Evolutionary conservation across 2,888 invertebrate genomes (phyloP).

Genomic region (Azorinus chamasolen): DNA sequence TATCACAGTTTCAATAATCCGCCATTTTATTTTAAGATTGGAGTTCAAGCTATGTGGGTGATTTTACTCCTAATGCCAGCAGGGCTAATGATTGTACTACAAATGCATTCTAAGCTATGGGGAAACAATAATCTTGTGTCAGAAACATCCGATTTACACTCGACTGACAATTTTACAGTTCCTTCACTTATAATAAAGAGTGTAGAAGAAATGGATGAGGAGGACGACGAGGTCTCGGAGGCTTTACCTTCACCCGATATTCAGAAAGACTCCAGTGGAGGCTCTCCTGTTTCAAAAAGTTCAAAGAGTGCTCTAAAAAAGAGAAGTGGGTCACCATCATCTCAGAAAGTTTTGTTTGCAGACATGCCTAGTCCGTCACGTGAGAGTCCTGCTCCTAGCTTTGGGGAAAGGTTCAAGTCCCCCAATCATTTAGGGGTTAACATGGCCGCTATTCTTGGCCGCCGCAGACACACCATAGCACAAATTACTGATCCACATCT

Average conservation of each 20-base stretch:
- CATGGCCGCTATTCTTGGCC: slow-evolving; percentile 79
- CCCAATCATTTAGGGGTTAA: slow-evolving; percentile 76
- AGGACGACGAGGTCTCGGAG: slow-evolving; percentile 52
- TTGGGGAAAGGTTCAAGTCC: slow-evolving; percentile 53
- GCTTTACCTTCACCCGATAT: slow-evolving; percentile 58
- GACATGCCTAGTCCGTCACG: slow-evolving; percentile 54
- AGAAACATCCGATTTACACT: slow-evolving; percentile 65
- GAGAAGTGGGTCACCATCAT: slow-evolving; percentile 58
- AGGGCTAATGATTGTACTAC: slow-evolving; percentile 49
- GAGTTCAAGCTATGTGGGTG: slow-evolving; percentile 64
- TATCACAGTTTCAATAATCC: slow-evolving; percentile 65
- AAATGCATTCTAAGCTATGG: slow-evolving; percentile 41
- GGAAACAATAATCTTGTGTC: slow-evolving; percentile 40
- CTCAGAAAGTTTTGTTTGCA: slow-evolving; percentile 62
- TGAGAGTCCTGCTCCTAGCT: slow-evolving; percentile 31
- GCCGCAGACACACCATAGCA: slow-evolving; percentile 81
- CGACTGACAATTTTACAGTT: slow-evolving; percentile 68
- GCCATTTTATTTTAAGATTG: slow-evolving; percentile 69
- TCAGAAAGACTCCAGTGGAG: slow-evolving; percentile 43
- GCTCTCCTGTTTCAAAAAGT: slow-evolving; percentile 46
- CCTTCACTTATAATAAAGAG: slow-evolving; percentile 69
- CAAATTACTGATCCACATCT: slow-evolving; percentile 77
- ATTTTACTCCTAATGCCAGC: slow-evolving; percentile 52
- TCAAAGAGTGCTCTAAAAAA: slow-evolving; percentile 62
- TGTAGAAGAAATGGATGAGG: slow-evolving; percentile 65